A percentile compares a stretch with the other conserved stretches of the same genome.
Conservation (phyloP, 1,140 invertebrate species). For the Manduca sexta region DNA sequence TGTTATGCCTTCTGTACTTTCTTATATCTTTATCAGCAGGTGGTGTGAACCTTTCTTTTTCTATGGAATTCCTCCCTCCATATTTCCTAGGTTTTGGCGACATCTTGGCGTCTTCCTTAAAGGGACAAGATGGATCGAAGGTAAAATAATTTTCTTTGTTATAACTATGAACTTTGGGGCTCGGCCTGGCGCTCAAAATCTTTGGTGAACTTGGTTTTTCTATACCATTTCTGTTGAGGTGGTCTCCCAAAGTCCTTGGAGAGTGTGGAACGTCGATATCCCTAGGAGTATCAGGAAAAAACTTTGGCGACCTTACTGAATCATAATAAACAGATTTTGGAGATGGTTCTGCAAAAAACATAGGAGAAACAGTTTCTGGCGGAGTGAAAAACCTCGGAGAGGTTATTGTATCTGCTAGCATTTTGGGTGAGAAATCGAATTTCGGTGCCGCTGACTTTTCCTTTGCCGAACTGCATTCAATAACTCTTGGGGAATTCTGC, state of each 20-base stretch:
- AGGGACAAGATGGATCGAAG: slow-evolving; percentile 39
- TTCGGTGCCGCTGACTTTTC: slow-evolving; percentile 56
- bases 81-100: slow-evolving; percentile 49
- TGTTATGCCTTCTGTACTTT: slow-evolving; percentile 61
- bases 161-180: slow-evolving; percentile 58
- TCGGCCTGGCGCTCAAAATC: slow-evolving; percentile 49
- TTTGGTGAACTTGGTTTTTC: slow-evolving; percentile 63
- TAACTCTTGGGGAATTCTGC: slow-evolving; percentile 58
- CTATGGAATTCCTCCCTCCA: slow-evolving; percentile 57
- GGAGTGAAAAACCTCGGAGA: slow-evolving; percentile 65
- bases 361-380: slow-evolving; percentile 57
- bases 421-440: slow-evolving; percentile 63
- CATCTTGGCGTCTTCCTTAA: slow-evolving; percentile 31
- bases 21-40: slow-evolving; percentile 57
- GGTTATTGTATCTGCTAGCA: slow-evolving; percentile 46
- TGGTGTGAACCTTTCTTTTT: slow-evolving; percentile 56
- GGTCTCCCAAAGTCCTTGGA: slow-evolving; percentile 51
- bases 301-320: slow-evolving; percentile 56
- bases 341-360: slow-evolving; percentile 63
- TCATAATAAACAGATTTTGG: slow-evolving; percentile 65
- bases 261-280: slow-evolving; percentile 55
- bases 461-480: slow-evolving; percentile 60
- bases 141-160: slow-evolving; percentile 68
- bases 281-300: slow-evolving; percentile 58
- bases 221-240: slow-evolving; percentile 55